Conservation (phyloP, 2,113 vertebrate genomes). For the Opisthocomus hoazin region DNA sequence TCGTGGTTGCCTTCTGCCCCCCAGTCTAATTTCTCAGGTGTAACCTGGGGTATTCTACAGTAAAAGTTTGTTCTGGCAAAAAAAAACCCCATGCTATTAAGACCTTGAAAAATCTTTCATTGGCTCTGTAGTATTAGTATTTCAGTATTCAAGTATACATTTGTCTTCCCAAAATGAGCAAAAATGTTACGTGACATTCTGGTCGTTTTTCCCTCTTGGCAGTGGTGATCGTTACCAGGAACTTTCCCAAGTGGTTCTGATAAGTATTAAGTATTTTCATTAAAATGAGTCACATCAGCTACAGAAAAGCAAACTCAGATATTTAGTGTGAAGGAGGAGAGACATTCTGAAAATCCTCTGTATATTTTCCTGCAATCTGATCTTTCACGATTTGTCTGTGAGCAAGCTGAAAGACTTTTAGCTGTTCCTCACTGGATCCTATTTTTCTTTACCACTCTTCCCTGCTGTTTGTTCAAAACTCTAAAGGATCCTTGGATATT, state of each 20-base stretch:
- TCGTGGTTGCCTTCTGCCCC: neutral
- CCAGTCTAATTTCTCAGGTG: neutral
- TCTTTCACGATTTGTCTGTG: neutral
- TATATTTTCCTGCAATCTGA: neutral
- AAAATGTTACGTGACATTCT: neutral
- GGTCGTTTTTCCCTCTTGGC: neutral
- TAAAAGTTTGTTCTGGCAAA: neutral
- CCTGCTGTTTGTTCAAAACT: neutral
- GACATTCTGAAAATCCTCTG: neutral
- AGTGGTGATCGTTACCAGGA: neutral
- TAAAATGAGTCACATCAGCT: neutral
- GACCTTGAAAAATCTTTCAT: neutral
- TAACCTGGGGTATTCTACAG: neutral
- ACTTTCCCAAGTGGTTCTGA: constrained; percentile 19
- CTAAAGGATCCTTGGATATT: neutral
- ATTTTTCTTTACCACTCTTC: neutral
- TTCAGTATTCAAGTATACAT: neutral
- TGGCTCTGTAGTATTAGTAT: neutral
- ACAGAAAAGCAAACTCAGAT: neutral
- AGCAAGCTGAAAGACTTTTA: neutral
- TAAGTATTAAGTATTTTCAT: neutral
- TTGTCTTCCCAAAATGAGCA: neutral
- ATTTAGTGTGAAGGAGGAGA: neutral
- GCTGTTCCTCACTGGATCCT: neutral
- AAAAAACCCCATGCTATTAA: fast-evolving